Conservation (phyloP, 2,113 vertebrate genomes). For the Macquaria australasica region DNA sequence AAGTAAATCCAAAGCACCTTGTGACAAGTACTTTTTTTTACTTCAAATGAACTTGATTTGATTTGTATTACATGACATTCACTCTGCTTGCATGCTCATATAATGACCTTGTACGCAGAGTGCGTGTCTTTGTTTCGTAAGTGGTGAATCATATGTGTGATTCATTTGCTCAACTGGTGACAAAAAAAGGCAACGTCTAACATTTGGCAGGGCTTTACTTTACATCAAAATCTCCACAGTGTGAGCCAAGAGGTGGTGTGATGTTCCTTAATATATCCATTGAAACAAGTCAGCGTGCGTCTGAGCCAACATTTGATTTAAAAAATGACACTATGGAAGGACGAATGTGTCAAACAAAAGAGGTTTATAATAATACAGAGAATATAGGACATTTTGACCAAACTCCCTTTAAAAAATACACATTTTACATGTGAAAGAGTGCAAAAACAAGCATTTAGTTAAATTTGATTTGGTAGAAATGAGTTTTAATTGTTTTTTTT, state of each 20-base stretch:
- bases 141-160: conserved; percentile 53
- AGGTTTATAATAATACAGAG: too few species aligned
- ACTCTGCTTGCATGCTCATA: background rate
- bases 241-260: background rate
- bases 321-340: background rate
- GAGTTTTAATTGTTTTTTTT: background rate
- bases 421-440: background rate
- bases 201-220: conserved; percentile 14
- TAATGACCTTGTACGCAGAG: conserved; percentile 47
- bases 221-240: background rate
- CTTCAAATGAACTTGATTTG: conserved; percentile 52
- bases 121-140: conserved; percentile 42
- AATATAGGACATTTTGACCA: background rate
- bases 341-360: background rate
- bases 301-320: background rate
- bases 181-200: background rate
- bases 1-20: conserved; percentile 28
- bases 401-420: background rate
- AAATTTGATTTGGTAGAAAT: background rate
- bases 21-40: conserved; percentile 34
- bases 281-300: background rate
- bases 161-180: conserved; percentile 46
- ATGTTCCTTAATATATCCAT: background rate
- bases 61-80: conserved; percentile 59
- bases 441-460: background rate